phyloP scores from a whole-genome alignment of 2,113 vertebrate genomes.

The Suricata suricatta region DNA sequence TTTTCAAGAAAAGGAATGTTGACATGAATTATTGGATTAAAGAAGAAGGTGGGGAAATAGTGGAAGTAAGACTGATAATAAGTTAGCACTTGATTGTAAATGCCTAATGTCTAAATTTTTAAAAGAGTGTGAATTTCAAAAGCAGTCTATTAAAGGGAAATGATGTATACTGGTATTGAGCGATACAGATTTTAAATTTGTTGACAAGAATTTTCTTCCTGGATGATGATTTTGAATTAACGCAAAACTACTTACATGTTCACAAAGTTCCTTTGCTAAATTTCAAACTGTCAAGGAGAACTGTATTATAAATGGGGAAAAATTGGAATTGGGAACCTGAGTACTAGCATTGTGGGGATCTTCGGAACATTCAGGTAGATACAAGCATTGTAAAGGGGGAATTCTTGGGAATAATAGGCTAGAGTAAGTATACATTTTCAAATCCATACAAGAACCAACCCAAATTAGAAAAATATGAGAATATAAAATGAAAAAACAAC shows the following conservation, averaged over 20 bases:
- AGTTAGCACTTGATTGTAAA: neutral
- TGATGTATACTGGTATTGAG: neutral
- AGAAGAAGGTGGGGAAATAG: neutral
- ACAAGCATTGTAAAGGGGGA: neutral
- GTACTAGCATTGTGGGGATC: neutral
- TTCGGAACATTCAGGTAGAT: neutral
- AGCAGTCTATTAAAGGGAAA: neutral
- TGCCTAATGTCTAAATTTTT: neutral
- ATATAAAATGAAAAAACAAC: neutral
- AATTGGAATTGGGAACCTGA: neutral
- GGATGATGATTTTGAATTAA: neutral
- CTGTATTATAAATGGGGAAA: neutral
- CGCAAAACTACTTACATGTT: neutral
- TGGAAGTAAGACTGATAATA: neutral
- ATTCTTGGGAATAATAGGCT: neutral
- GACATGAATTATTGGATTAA: neutral
- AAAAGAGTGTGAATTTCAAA: constrained; percentile 29
- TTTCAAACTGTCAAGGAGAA: neutral
- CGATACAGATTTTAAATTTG: neutral
- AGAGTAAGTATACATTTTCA: neutral
- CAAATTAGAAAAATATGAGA: neutral
- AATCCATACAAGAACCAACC: neutral
- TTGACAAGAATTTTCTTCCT: neutral
- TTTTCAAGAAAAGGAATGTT: neutral
- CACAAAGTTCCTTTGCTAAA: neutral